A percentile compares a stretch with the other conserved stretches of the same genome.
Conservation (phyloP, 2,797 vertebrate genomes). For the Poeciliopsis turneri region DNA sequence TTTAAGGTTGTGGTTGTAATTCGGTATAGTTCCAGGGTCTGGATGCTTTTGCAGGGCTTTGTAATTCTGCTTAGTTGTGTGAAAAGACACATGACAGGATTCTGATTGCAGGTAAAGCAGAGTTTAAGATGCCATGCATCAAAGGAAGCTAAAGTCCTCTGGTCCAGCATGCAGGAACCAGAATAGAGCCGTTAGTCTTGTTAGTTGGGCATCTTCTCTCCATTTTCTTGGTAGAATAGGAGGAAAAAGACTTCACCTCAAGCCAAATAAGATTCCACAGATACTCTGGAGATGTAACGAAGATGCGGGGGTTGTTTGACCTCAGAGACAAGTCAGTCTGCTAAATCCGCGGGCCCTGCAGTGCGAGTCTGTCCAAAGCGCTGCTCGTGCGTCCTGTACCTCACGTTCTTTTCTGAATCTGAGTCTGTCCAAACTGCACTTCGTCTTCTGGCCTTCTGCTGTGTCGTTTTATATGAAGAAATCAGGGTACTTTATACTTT, state of each 20-base stretch:
- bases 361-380: conserved; percentile 50
- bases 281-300: conserved; percentile 34
- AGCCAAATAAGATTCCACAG: conserved; percentile 48
- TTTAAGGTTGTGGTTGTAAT: neutral
- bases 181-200: conserved; percentile 47
- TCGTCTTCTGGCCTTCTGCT: conserved; percentile 7
- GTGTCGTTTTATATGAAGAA: conserved; percentile 43
- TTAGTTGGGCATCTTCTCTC: conserved; percentile 55
- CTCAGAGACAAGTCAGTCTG: conserved; percentile 51
- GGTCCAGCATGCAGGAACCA: conserved; percentile 41
- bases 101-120: conserved; percentile 11
- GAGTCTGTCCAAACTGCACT: conserved; percentile 35
- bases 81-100: conserved; percentile 10
- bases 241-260: conserved; percentile 43
- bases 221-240: conserved; percentile 44
- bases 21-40: neutral
- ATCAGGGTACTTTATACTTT: conserved; percentile 72
- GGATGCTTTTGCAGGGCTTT: neutral
- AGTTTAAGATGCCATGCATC: conserved; percentile 49
- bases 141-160: conserved; percentile 44
- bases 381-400: conserved; percentile 46
- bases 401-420: conserved; percentile 35
- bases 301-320: conserved; percentile 9
- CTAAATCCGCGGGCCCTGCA: conserved; percentile 33
- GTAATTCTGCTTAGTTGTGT: conserved; percentile 8